These are phyloP conservation scores for Synanceia verrucosa DNA, from an alignment of 2,797 vertebrate species.

Conservation along the genomic window DNA sequence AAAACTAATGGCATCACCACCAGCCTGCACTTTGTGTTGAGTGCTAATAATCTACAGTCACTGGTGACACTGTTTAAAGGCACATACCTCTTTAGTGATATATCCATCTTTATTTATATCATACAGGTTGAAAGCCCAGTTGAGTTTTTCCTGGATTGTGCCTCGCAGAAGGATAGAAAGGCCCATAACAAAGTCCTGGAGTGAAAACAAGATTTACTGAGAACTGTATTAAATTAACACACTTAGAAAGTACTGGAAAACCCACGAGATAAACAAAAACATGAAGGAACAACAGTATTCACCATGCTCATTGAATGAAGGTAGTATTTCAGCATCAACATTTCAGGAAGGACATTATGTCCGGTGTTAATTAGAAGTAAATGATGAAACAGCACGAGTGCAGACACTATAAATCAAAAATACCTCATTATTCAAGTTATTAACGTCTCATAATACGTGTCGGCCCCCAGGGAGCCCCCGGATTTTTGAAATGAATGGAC, in stretches of 20 bases:
- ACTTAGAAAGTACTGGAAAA: background rate
- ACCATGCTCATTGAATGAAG: background rate
- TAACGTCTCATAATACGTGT: constrained; percentile 32
- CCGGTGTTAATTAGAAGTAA: constrained; percentile 31
- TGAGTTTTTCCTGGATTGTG: constrained; percentile 96
- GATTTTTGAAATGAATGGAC: constrained; percentile 18
- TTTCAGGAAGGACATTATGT: background rate
- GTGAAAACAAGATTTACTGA: constrained; percentile 26
- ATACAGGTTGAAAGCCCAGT: constrained; percentile 99
- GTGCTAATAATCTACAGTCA: background rate
- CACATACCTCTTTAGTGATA: constrained; percentile 95
- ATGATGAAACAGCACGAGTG: constrained; percentile 39
- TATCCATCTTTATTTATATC: constrained; percentile 99
- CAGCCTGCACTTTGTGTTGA: background rate
- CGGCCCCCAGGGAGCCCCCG: constrained; percentile 16
- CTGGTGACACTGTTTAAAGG: background rate
- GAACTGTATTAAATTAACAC: background rate
- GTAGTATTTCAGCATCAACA: constrained; percentile 1
- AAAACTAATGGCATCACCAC: background rate
- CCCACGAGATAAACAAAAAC: background rate
- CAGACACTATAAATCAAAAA: constrained; percentile 35
- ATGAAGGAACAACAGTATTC: background rate
- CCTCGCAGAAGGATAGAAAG: constrained; percentile 97
- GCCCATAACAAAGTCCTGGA: constrained; percentile 97
- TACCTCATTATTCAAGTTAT: constrained; percentile 56